phyloP scores from a whole-genome alignment of 2,113 vertebrate species.

The Salvator merianae region DNA sequence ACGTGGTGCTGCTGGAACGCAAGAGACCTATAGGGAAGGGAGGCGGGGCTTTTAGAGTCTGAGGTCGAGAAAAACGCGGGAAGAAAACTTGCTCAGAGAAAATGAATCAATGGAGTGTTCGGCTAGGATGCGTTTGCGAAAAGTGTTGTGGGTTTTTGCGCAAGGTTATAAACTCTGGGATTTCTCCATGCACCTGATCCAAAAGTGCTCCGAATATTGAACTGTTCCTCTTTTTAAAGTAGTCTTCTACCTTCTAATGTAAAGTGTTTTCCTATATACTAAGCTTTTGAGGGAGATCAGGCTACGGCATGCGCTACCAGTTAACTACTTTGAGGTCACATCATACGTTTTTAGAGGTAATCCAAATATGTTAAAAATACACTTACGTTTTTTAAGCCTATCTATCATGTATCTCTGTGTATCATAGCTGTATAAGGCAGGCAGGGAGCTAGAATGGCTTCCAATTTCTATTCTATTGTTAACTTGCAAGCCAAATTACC shows the following conservation, averaged over 20 bases:
- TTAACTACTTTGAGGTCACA: too few relatives aligned
- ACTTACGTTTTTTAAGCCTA: neutral
- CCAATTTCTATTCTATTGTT: neutral
- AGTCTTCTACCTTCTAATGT: neutral
- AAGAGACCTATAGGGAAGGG: neutral
- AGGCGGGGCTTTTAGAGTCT: conserved; percentile 13
- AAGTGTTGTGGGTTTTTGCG: too few relatives aligned
- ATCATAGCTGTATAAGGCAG: neutral
- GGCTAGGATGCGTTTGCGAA: conserved; percentile 46
- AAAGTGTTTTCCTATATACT: neutral
- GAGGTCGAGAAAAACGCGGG: conserved; percentile 9
- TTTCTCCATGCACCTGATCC: neutral
- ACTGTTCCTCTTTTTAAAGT: neutral
- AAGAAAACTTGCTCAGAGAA: neutral
- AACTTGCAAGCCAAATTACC: neutral
- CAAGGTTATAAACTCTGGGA: neutral
- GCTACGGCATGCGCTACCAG: fast-evolving
- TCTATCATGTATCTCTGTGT: neutral
- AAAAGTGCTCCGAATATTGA: neutral
- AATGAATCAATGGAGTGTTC: conserved; percentile 46
- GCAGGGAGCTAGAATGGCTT: neutral
- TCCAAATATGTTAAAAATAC: neutral
- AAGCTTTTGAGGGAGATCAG: neutral
- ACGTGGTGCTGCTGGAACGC: too few relatives aligned
- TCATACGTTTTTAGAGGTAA: neutral